These are phyloP conservation scores for Syncerus caffer DNA, from an alignment of 2,797 vertebrate genomes.

Conservation along the genomic window DNA sequence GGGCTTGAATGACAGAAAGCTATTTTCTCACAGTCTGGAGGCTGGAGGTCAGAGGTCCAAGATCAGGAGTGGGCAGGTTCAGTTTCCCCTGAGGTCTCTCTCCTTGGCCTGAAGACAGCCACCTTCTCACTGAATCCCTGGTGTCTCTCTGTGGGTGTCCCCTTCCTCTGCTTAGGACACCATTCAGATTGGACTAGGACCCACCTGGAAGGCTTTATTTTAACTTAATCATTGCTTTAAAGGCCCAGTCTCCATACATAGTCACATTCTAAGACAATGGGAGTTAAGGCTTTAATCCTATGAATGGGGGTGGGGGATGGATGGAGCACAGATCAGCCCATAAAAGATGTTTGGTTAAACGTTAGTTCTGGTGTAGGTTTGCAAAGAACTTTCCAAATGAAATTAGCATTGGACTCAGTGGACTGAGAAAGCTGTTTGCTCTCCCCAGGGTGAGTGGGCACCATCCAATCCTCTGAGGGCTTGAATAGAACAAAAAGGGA, in stretches of 20 bases:
- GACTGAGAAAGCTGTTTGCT: neutral
- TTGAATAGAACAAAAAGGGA: neutral
- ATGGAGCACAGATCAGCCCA: neutral
- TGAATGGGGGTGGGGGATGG: accelerated
- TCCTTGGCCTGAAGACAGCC: neutral
- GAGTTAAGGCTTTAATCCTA: neutral
- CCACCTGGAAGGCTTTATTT: neutral
- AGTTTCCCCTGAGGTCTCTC: neutral
- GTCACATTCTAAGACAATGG: neutral
- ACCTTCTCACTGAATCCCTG: neutral
- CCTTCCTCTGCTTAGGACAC: neutral
- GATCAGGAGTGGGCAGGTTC: neutral
- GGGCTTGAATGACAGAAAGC: neutral
- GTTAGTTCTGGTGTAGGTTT: neutral
- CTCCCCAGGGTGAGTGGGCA: neutral
- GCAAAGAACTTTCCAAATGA: neutral
- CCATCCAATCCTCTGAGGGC: neutral
- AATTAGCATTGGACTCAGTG: neutral
- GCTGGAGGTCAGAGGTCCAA: neutral
- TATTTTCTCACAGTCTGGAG: neutral
- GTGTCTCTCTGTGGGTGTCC: neutral
- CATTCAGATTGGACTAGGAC: neutral
- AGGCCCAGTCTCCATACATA: neutral
- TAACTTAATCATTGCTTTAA: neutral
- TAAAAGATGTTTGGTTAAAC: neutral